A percentile compares a stretch with the other conserved stretches of the same genome.
These are phyloP conservation scores for Colletes gigas DNA, from an alignment of 1,140 invertebrate genomes.

Conservation along the genomic window DNA sequence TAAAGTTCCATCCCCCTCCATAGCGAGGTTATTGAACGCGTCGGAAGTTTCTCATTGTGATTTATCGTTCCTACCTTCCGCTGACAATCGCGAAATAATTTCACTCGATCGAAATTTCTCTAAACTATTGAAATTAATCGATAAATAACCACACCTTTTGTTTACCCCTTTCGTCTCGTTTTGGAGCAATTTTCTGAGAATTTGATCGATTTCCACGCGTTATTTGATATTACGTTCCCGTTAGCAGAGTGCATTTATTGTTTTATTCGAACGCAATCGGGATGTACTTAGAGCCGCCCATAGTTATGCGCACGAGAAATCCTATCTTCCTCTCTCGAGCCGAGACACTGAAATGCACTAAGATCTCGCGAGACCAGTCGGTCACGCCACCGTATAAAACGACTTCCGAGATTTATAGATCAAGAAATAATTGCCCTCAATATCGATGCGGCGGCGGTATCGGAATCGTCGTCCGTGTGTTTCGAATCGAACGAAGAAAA, in stretches of 20 bases:
- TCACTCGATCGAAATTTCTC: not conserved
- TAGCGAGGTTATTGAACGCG: slow-evolving; percentile 52
- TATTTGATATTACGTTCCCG: not conserved
- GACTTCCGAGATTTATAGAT: slow-evolving; percentile 34
- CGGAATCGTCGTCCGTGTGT: slow-evolving; percentile 10
- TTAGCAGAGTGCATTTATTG: not conserved
- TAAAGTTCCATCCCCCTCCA: slow-evolving; percentile 51
- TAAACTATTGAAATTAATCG: too few relatives aligned
- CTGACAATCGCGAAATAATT: not conserved
- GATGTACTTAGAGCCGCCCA: not conserved
- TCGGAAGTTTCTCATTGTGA: slow-evolving; percentile 49
- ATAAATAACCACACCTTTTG: too few relatives aligned
- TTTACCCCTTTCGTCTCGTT: too few relatives aligned
- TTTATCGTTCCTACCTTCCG: slow-evolving; percentile 41
- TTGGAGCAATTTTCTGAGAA: not conserved
- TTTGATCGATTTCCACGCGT: not conserved
- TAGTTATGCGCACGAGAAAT: slow-evolving; percentile 1
- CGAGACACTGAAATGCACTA: slow-evolving; percentile 24
- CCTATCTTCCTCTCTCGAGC: not conserved
- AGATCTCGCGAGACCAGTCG: slow-evolving; percentile 16
- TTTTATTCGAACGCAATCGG: not conserved
- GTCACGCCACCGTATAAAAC: slow-evolving; percentile 33
- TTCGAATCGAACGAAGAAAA: slow-evolving; percentile 6
- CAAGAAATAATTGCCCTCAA: slow-evolving; percentile 42
- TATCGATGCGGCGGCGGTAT: slow-evolving; percentile 17